phyloP scores from a whole-genome alignment of 2,888 invertebrate genomes.

The Dynastes tityus region DNA sequence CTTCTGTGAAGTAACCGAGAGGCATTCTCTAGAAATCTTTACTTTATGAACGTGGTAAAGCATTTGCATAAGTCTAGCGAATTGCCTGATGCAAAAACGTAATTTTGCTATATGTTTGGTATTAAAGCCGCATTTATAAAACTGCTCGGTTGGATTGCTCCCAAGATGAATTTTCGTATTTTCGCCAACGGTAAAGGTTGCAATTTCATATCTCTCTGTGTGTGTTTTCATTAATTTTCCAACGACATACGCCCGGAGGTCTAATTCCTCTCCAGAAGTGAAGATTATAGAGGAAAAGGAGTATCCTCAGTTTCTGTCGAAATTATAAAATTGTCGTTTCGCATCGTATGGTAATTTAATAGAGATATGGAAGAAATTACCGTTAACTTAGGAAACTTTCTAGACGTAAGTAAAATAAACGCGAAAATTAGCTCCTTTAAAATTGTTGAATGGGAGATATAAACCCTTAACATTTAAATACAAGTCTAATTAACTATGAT shows the following conservation, averaged over 20 bases:
- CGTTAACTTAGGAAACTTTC: too few species aligned
- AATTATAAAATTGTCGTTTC: neutral
- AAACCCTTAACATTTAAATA: too few species aligned
- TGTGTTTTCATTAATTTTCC: conserved; percentile 27
- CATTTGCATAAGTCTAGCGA: conserved; percentile 16
- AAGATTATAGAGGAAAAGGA: conserved; percentile 13
- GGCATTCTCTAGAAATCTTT: neutral
- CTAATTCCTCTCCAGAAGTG: conserved; percentile 13
- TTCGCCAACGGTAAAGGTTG: neutral
- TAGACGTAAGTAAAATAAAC: too few species aligned
- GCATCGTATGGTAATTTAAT: too few species aligned
- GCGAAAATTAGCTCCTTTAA: too few species aligned
- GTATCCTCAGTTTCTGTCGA: neutral
- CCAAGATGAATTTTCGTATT: conserved; percentile 12
- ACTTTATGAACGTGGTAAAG: conserved; percentile 5
- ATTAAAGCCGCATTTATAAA: conserved; percentile 15
- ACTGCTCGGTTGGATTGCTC: conserved; percentile 20
- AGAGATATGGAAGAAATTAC: too few species aligned
- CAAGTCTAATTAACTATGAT: too few species aligned
- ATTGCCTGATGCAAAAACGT: conserved; percentile 8
- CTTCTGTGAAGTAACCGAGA: neutral
- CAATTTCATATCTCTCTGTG: neutral
- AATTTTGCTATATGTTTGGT: conserved; percentile 1
- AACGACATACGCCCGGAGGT: conserved; percentile 4
- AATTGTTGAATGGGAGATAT: too few species aligned